phyloP scores from a whole-genome alignment of 2,888 invertebrate species.

The Trichogramma dendrolimi region DNA sequence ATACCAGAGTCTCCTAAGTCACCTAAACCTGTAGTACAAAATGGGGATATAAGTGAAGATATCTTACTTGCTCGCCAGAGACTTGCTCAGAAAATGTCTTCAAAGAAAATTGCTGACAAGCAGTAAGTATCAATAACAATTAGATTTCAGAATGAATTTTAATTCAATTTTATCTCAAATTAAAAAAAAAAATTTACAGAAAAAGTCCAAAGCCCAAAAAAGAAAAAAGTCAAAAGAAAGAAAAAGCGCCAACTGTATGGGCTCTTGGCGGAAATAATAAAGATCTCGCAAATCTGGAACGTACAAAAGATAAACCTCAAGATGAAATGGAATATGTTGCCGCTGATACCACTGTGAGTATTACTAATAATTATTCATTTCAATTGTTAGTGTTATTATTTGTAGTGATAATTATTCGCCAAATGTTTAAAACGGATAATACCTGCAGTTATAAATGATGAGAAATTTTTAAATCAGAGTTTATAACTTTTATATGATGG shows the following conservation, averaged over 20 bases:
- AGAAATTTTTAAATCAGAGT: not conserved
- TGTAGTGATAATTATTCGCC: not conserved
- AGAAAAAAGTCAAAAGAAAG: constrained; percentile 76
- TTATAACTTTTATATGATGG: not conserved
- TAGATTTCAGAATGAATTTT: constrained; percentile 19
- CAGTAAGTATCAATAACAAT: constrained; percentile 48
- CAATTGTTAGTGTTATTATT: not conserved
- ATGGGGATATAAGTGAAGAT: constrained; percentile 59
- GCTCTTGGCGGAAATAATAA: constrained; percentile 75
- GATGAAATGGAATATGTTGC: constrained; percentile 60
- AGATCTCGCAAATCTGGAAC: constrained; percentile 76
- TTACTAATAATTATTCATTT: constrained; percentile 15
- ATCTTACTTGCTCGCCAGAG: constrained; percentile 70
- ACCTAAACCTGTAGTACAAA: constrained; percentile 49
- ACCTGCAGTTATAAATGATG: not conserved
- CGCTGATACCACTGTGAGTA: constrained; percentile 63
- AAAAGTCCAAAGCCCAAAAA: constrained; percentile 60
- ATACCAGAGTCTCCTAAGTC: constrained; percentile 45
- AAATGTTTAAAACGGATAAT: not conserved
- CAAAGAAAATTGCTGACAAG: constrained; percentile 61
- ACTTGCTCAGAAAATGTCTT: constrained; percentile 71
- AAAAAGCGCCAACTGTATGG: constrained; percentile 71
- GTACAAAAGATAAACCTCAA: constrained; percentile 72
- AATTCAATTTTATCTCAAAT: constrained; percentile 35
- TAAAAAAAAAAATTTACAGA: constrained; percentile 44